Evolutionary conservation across 2,888 invertebrate species (phyloP).

Genomic region (Callosobruchus maculatus): DNA sequence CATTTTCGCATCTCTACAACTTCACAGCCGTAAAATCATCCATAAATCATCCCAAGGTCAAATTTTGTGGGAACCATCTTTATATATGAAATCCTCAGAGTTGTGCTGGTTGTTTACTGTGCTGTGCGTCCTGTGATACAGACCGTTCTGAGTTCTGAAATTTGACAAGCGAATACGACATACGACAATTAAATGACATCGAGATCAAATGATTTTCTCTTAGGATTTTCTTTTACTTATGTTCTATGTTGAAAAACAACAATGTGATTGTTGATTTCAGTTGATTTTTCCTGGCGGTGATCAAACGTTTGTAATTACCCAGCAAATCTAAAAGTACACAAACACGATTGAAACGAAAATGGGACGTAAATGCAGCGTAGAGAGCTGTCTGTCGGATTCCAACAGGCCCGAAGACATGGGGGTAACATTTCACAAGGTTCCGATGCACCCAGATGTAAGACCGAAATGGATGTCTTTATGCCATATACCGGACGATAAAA

Average conservation of each 20-base stretch:
- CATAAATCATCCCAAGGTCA: too few species aligned
- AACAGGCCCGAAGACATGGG: constrained; percentile 62
- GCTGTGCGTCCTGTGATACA: too few species aligned
- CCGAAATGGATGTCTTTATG: constrained; percentile 66
- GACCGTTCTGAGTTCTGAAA: too few species aligned
- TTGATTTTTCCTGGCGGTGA: not conserved
- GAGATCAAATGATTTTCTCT: too few species aligned
- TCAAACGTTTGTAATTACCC: not conserved
- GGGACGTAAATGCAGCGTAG: constrained; percentile 64
- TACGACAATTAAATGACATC: too few species aligned
- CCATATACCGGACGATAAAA: constrained; percentile 53
- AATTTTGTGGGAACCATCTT: too few species aligned
- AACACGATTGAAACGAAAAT: constrained; percentile 37
- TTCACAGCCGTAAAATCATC: too few species aligned
- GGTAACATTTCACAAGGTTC: constrained; percentile 74
- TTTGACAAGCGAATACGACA: too few species aligned
- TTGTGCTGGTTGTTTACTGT: too few species aligned
- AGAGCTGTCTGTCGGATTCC: constrained; percentile 61
- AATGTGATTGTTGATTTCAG: not conserved
- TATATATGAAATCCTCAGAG: too few species aligned
- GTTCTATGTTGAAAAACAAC: not conserved
- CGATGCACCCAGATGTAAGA: constrained; percentile 59
- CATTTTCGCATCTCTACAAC: too few species aligned
- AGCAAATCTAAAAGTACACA: not conserved
- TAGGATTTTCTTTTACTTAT: too few species aligned